Evolutionary conservation across 2,797 vertebrate species (phyloP).

Genomic region (Dipus sagitta): DNA sequence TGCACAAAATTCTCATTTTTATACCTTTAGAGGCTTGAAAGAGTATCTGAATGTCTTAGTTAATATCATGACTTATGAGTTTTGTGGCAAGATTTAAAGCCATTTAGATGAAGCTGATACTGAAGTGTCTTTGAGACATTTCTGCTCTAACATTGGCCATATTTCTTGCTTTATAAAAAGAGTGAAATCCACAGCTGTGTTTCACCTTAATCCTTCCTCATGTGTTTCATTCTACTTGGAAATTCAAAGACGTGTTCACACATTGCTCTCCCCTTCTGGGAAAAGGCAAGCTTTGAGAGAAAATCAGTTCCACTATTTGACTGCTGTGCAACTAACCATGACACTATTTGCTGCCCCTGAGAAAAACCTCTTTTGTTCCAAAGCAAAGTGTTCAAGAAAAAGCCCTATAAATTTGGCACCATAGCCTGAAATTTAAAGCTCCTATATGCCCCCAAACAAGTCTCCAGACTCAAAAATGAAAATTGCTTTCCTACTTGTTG

Average conservation of each 20-base stretch:
- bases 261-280: background rate
- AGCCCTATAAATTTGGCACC: background rate
- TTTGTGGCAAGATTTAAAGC: background rate
- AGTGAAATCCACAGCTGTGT: background rate
- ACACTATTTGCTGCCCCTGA: constrained; percentile 13
- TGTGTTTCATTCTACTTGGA: constrained; percentile 23
- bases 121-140: background rate
- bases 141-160: background rate
- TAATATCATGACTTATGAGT: background rate
- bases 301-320: background rate
- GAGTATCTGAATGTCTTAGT: background rate
- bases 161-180: background rate
- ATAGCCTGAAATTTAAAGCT: constrained; percentile 9
- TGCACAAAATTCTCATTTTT: background rate
- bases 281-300: constrained; percentile 29
- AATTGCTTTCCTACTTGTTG: background rate
- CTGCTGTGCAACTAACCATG: constrained; percentile 17
- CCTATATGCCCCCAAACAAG: background rate
- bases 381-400: background rate
- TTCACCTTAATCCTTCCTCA: constrained; percentile 4
- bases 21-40: background rate
- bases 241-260: constrained; percentile 28
- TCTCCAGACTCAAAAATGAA: constrained; percentile 22
- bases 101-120: background rate
- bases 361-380: constrained; percentile 6